Conservation (phyloP, 2,797 vertebrate genomes). For the Sebastes matsubarae region DNA sequence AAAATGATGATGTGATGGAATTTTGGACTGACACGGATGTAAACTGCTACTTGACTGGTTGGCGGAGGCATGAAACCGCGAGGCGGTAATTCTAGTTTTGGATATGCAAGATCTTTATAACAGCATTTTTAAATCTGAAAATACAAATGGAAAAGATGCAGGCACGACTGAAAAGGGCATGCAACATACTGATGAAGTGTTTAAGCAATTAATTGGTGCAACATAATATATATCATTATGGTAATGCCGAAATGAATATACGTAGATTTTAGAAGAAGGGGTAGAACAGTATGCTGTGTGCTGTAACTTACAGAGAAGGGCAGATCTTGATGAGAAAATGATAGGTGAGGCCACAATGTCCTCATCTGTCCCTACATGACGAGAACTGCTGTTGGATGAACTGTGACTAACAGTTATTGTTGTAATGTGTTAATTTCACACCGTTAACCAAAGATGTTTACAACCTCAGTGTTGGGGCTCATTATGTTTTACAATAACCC, state of each 20-base stretch:
- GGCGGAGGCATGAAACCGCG: rapidly evolving
- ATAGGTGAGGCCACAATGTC: too few relatives aligned
- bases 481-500: neutral
- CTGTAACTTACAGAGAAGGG: neutral
- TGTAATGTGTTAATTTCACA: neutral
- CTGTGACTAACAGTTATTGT: neutral
- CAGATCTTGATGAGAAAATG: neutral
- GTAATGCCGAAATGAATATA: neutral
- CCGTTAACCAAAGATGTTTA: neutral
- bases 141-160: neutral
- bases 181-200: neutral
- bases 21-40: too few relatives aligned
- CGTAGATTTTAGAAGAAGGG: neutral
- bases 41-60: too few relatives aligned
- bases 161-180: neutral
- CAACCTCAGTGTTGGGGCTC: neutral
- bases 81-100: too few relatives aligned
- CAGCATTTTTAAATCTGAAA: neutral
- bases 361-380: neutral
- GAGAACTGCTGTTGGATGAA: neutral
- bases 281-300: neutral
- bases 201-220: neutral
- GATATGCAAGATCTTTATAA: neutral
- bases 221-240: neutral
- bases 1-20: too few relatives aligned